Conservation (phyloP, 2,888 invertebrate genomes). For the Nymphalis urticae region DNA sequence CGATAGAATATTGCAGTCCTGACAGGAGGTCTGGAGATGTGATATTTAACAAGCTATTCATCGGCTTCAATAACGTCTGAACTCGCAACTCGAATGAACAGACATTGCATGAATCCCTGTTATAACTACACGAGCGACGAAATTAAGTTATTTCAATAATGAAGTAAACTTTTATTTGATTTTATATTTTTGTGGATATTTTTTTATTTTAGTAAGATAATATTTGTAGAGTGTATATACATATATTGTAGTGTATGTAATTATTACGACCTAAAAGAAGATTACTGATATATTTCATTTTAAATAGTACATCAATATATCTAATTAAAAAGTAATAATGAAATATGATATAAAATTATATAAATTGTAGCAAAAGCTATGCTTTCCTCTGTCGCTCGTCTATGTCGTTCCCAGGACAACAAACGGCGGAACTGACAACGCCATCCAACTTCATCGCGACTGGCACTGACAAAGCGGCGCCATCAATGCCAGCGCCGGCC, state of each 20-base stretch:
- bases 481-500: conserved; percentile 50
- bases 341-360: not conserved
- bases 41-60: conserved; percentile 72
- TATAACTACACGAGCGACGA: conserved; percentile 31
- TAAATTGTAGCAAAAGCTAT: not conserved
- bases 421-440: conserved; percentile 54
- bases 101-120: conserved; percentile 33
- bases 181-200: no score
- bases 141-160: not conserved
- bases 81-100: conserved; percentile 50
- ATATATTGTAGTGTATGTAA: no score
- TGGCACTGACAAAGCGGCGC: conserved; percentile 69
- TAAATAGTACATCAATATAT: no score
- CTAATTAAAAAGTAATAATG: no score
- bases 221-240: no score
- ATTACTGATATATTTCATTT: no score
- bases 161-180: no score
- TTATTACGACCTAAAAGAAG: no score
- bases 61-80: conserved; percentile 57
- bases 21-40: conserved; percentile 48
- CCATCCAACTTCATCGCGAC: conserved; percentile 58
- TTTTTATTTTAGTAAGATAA: no score
- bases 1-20: conserved; percentile 57
- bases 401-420: conserved; percentile 44
- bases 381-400: conserved; percentile 43